Percentiles rank a stretch among this genome's conserved stretches.
phyloP scores from a whole-genome alignment of 2,888 invertebrate species.

The Heliothis peltigera region DNA sequence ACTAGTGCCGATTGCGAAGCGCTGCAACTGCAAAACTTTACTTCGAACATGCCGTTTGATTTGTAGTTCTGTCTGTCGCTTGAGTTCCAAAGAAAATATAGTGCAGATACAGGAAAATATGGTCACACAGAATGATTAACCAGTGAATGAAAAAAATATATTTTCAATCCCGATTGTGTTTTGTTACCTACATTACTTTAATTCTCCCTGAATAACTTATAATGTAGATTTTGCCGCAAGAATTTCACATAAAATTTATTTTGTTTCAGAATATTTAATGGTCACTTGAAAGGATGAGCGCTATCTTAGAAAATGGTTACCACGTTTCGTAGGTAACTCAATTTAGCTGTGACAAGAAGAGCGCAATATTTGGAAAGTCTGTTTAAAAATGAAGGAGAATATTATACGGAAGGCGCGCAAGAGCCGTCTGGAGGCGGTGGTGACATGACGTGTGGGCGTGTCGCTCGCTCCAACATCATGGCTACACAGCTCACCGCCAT shows the following conservation, averaged over 20 bases:
- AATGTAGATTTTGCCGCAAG: neutral
- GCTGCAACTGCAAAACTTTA: slow-evolving; percentile 62
- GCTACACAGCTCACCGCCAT: slow-evolving; percentile 81
- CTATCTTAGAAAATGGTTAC: slow-evolving; percentile 61
- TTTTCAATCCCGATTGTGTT: neutral
- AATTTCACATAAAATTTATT: slow-evolving; percentile 41
- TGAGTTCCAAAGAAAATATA: slow-evolving; percentile 67
- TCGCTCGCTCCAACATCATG: slow-evolving; percentile 74
- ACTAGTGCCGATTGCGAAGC: slow-evolving; percentile 62
- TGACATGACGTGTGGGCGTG: slow-evolving; percentile 79
- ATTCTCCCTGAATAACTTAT: neutral
- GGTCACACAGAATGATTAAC: slow-evolving; percentile 1
- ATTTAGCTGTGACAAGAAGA: slow-evolving; percentile 68
- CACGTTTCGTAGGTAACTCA: slow-evolving; percentile 64
- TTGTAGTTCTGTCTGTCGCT: slow-evolving; percentile 63
- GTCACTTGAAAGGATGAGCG: slow-evolving; percentile 65
- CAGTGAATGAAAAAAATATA: slow-evolving; percentile 5
- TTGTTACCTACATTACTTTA: neutral
- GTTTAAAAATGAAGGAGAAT: slow-evolving; percentile 79
- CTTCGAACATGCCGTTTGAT: slow-evolving; percentile 63
- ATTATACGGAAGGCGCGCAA: slow-evolving; percentile 68
- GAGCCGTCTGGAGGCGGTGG: slow-evolving; percentile 73
- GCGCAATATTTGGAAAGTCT: slow-evolving; percentile 68
- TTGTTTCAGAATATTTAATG: slow-evolving; percentile 77
- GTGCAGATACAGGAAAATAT: slow-evolving; percentile 25